Percentiles rank a stretch among this genome's conserved stretches.
phyloP scores from a whole-genome alignment of 2,797 vertebrate genomes.

The Tiaroga cobitis region DNA sequence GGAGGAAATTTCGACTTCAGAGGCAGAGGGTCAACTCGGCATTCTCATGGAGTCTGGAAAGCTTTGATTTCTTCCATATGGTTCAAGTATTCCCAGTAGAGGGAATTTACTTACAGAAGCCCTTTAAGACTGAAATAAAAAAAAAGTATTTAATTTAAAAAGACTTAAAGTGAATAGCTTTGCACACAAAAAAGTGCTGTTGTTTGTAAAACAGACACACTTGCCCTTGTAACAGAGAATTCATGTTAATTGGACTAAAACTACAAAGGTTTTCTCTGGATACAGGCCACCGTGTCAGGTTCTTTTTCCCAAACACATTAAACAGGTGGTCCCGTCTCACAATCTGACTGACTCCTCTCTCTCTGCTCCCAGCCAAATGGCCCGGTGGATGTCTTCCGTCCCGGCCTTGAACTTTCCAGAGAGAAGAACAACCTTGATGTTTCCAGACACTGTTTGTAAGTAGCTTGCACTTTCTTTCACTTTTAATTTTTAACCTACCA shows the following conservation, averaged over 20 bases:
- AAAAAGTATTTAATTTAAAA: slow-evolving; percentile 37
- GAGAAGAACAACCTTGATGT: neutral
- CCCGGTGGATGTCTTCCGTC: neutral
- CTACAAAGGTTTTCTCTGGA: neutral
- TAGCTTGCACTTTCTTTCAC: slow-evolving; percentile 16
- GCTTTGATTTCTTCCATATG: slow-evolving; percentile 53
- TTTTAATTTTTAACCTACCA: slow-evolving; percentile 24
- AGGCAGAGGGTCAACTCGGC: neutral
- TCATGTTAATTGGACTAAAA: neutral
- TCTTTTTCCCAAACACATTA: slow-evolving; percentile 17
- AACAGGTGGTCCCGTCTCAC: slow-evolving; percentile 42
- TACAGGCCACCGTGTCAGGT: neutral
- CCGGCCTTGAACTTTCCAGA: slow-evolving; percentile 31
- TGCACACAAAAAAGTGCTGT: neutral
- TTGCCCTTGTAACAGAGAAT: slow-evolving; percentile 10
- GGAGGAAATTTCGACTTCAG: neutral
- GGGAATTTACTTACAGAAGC: slow-evolving; percentile 37
- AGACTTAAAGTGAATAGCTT: neutral
- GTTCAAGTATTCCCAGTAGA: slow-evolving; percentile 43
- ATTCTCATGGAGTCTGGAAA: slow-evolving; percentile 23
- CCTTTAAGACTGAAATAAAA: slow-evolving; percentile 21
- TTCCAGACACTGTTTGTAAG: slow-evolving; percentile 26
- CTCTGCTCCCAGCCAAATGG: neutral
- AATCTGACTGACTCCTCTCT: neutral
- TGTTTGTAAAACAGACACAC: slow-evolving; percentile 22